These are phyloP conservation scores for Danio aesculapii DNA, from an alignment of 2,797 vertebrate genomes.

Conservation along the genomic window DNA sequence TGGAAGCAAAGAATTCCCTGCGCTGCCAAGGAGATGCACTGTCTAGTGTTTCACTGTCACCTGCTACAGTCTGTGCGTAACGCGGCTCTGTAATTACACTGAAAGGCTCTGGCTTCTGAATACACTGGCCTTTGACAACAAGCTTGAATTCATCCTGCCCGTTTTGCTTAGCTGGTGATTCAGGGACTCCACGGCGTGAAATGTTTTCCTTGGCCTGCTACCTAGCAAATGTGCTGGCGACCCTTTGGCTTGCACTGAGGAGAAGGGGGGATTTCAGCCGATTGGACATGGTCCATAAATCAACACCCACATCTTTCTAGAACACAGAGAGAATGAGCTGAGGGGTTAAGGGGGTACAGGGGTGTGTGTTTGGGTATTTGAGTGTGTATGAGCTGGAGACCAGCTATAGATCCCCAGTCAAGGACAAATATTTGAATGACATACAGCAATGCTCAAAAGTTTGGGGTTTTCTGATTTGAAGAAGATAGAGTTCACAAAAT, in stretches of 20 bases:
- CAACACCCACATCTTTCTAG: conserved; percentile 79
- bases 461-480: not conserved
- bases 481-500: not conserved
- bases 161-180: conserved; percentile 75
- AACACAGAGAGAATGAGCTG: conserved; percentile 72
- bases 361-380: conserved; percentile 20
- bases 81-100: conserved; percentile 54
- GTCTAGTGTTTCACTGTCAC: conserved; percentile 55
- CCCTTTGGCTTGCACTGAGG: conserved; percentile 64
- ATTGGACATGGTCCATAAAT: conserved; percentile 82
- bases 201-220: conserved; percentile 80
- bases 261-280: conserved; percentile 68
- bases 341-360: conserved; percentile 56
- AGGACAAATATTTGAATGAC: conserved; percentile 6
- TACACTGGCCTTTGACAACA: conserved; percentile 69
- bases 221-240: conserved; percentile 73
- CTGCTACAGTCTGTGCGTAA: conserved; percentile 52
- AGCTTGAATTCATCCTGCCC: conserved; percentile 68
- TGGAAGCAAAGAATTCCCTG: conserved; percentile 46
- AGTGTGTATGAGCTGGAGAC: conserved; percentile 27
- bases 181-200: conserved; percentile 68
- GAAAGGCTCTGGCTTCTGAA: conserved; percentile 30
- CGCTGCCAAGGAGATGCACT: conserved; percentile 60
- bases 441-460: not conserved
- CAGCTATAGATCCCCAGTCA: conserved; percentile 23